Evolutionary conservation across 2,797 vertebrate genomes (phyloP).

Genomic region (Liasis olivaceus): DNA sequence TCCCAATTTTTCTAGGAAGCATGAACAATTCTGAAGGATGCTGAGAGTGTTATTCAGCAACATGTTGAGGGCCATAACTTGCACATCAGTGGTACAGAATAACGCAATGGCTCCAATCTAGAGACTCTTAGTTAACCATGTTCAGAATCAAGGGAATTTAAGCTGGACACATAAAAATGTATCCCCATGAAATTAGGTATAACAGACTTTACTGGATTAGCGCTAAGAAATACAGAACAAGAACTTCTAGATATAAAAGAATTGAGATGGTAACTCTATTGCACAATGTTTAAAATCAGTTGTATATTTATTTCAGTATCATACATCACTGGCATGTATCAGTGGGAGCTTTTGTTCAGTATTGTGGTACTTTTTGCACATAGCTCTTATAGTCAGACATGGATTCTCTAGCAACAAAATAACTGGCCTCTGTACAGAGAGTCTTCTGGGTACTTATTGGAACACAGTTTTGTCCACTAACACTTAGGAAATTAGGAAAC

Average conservation of each 20-base stretch:
- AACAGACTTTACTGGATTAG: background rate
- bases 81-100: background rate
- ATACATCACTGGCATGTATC: background rate
- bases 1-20: background rate
- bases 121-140: background rate
- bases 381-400: background rate
- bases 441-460: background rate
- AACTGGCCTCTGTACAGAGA: background rate
- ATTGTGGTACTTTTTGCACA: too few relatives aligned
- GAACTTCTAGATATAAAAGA: background rate
- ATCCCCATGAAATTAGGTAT: background rate
- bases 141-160: background rate
- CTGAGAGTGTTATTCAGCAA: too few relatives aligned
- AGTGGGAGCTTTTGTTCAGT: background rate
- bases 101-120: background rate
- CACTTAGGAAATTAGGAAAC: background rate
- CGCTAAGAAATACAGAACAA: background rate
- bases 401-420: background rate
- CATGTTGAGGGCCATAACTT: too few relatives aligned
- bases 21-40: too few relatives aligned
- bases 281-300: conserved; percentile 15
- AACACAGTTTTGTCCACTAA: background rate
- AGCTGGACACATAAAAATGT: background rate
- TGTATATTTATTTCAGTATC: accelerated
- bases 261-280: background rate